Percentiles rank a stretch among this genome's conserved stretches.
These are phyloP conservation scores for Tapera naevia DNA, from an alignment of 2,797 vertebrate species.

Conservation along the genomic window DNA sequence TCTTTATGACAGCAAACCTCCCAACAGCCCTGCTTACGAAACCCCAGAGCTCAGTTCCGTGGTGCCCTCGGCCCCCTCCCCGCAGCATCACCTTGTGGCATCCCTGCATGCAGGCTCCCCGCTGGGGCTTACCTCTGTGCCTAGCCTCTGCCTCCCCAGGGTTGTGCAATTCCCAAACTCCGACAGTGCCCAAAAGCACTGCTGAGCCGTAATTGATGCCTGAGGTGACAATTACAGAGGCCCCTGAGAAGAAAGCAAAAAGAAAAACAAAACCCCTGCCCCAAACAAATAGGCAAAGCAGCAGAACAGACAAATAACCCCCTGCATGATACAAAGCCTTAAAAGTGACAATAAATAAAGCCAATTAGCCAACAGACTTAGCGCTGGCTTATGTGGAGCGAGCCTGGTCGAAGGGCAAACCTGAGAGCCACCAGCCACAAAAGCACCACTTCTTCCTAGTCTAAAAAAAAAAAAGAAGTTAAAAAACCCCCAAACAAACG, in stretches of 20 bases:
- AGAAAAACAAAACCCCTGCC: conserved; percentile 13
- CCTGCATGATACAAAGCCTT: not conserved
- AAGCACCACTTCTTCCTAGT: not conserved
- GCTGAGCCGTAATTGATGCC: not conserved
- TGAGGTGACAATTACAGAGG: conserved; percentile 52
- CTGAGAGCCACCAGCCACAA: not conserved
- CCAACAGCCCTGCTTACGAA: not conserved
- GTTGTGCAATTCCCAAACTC: not conserved
- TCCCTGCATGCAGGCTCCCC: not conserved
- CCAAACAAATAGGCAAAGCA: conserved; percentile 32
- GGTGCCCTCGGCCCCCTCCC: not conserved
- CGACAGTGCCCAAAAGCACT: not conserved
- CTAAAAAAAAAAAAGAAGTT: not conserved
- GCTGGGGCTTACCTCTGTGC: not conserved
- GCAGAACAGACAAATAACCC: not conserved
- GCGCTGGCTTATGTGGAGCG: not conserved
- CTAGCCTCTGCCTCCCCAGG: not conserved
- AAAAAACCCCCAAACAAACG: accelerated
- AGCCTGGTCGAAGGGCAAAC: not conserved
- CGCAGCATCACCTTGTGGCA: accelerated
- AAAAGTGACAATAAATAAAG: conserved; percentile 21
- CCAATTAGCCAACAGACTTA: conserved; percentile 11
- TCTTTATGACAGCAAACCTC: not conserved
- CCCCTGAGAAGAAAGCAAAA: not conserved
- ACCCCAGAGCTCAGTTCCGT: not conserved